Conservation (phyloP, 2,797 vertebrate species). For the Rhadinocentrus ornatus region DNA sequence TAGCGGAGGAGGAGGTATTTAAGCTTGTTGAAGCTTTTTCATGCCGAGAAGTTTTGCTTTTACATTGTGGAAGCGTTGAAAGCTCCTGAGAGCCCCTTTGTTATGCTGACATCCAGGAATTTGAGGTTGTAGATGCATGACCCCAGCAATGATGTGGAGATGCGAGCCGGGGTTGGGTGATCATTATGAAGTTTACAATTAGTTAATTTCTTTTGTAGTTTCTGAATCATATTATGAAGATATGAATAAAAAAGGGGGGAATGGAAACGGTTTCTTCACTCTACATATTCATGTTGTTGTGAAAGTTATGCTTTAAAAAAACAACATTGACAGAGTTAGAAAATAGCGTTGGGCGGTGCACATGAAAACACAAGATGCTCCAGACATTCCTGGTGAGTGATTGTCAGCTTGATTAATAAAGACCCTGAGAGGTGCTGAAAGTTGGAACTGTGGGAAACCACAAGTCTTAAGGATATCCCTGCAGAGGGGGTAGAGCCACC, state of each 20-base stretch:
- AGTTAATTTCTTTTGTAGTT: background rate
- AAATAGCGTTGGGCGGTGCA: too few relatives aligned
- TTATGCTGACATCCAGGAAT: slow-evolving; percentile 2
- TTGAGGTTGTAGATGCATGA: background rate
- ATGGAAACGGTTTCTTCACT: too few relatives aligned
- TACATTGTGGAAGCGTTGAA: background rate
- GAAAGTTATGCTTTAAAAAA: too few relatives aligned
- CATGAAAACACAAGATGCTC: background rate
- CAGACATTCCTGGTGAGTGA: background rate
- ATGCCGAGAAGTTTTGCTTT: background rate
- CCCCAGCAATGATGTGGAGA: background rate
- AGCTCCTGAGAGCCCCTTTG: background rate
- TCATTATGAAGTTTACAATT: background rate
- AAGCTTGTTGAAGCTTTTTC: background rate
- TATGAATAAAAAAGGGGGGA: too few relatives aligned
- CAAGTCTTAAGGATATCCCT: background rate
- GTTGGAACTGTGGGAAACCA: background rate
- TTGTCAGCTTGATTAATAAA: background rate
- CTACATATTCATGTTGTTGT: too few relatives aligned
- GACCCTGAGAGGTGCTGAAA: background rate
- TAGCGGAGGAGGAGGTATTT: background rate
- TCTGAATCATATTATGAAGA: background rate
- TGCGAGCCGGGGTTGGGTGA: too few relatives aligned
- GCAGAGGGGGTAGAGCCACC: background rate
- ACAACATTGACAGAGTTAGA: too few relatives aligned